phyloP scores from a whole-genome alignment of 2,113 vertebrate species.

The Tringa solitaria region DNA sequence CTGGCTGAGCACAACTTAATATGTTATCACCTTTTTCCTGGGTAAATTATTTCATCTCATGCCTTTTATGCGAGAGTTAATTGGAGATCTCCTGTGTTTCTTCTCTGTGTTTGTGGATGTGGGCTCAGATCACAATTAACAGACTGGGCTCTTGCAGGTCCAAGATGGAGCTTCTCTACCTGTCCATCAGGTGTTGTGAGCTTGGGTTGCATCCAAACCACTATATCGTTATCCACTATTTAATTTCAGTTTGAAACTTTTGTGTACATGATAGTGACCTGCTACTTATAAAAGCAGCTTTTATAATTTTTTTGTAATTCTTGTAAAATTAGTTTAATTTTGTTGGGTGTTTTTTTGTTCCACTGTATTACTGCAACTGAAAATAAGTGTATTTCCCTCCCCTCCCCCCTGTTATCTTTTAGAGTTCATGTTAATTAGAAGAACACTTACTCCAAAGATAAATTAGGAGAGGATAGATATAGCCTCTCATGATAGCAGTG shows the following conservation, averaged over 20 bases:
- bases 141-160: background rate
- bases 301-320: background rate
- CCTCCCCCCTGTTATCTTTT: background rate
- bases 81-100: background rate
- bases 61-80: background rate
- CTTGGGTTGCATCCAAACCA: background rate
- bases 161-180: background rate
- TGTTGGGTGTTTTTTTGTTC: background rate
- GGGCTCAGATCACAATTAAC: background rate
- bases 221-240: background rate
- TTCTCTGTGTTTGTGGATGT: background rate
- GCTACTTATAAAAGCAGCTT: background rate
- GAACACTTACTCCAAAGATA: background rate
- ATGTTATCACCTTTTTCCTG: background rate
- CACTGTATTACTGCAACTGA: background rate
- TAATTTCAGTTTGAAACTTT: background rate
- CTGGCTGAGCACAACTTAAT: background rate
- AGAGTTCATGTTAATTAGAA: background rate
- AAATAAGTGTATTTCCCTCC: background rate
- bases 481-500: background rate
- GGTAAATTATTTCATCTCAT: background rate
- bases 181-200: background rate
- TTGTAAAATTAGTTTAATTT: background rate
- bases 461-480: background rate
- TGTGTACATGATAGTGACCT: accelerated